Evolutionary conservation across 2,113 vertebrate species (phyloP).

Genomic region (Scophthalmus maximus): DNA sequence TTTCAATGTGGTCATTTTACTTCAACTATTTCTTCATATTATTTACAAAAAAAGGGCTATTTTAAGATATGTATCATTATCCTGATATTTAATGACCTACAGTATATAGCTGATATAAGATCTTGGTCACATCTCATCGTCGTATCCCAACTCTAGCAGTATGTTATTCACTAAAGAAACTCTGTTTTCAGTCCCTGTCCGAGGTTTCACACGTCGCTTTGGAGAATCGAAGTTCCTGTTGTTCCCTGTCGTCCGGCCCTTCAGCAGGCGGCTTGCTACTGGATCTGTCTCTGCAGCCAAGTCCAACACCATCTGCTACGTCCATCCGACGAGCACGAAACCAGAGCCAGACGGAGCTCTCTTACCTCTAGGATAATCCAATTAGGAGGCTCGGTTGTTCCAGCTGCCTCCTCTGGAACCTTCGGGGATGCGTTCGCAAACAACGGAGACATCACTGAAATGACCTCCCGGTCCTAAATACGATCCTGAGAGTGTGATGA

Average conservation of each 20-base stretch:
- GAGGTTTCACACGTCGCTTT: slow-evolving; percentile 2
- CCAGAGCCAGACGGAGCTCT: slow-evolving; percentile 37
- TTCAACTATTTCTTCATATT: too few species aligned
- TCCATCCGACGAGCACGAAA: slow-evolving; percentile 4
- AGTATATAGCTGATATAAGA: too few species aligned
- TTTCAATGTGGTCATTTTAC: background rate
- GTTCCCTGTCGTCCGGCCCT: slow-evolving; percentile 38
- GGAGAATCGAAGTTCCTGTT: slow-evolving; percentile 42
- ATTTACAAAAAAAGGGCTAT: too few species aligned
- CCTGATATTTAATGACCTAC: too few species aligned
- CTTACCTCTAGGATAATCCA: slow-evolving; percentile 23
- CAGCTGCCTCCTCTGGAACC: background rate
- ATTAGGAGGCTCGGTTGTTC: slow-evolving; percentile 21
- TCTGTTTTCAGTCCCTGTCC: background rate
- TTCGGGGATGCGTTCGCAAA: too few species aligned
- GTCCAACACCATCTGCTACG: slow-evolving; percentile 66
- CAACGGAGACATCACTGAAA: too few species aligned
- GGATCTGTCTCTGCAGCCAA: slow-evolving; percentile 28
- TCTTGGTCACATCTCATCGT: background rate
- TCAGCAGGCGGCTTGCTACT: slow-evolving; percentile 35
- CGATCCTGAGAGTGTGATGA: slow-evolving; percentile 1
- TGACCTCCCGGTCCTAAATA: background rate
- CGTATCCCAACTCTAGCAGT: background rate
- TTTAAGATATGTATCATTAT: too few species aligned
- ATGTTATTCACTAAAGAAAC: slow-evolving; percentile 8